Evolutionary conservation across 2,113 vertebrate species (phyloP), one percentile per base, ranked within the genome.

Genomic region (Morone chrysops): DNA sequence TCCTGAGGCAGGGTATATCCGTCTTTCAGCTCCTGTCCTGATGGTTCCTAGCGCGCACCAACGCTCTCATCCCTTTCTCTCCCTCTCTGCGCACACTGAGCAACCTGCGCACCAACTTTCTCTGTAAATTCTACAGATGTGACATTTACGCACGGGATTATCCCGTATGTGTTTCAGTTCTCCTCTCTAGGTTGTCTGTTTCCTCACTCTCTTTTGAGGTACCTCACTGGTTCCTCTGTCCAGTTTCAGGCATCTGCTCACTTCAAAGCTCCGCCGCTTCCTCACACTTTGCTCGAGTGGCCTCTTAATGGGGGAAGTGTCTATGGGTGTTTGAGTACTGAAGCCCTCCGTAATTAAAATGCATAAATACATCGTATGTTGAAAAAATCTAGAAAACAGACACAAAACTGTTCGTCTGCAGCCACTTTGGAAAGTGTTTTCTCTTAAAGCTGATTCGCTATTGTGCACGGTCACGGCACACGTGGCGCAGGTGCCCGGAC

Each of bases 1-100:
- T 95, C 94, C 93, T 90, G 82, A 68, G 87, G 88, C 90, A 91
- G 90, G 89, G 94, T 89, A 92, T 90, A 91, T 94, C 93, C 82
- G 91, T 90, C 89, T 88, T 56, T 85, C 83, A 82, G 80, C 84
- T 80, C 80, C 50, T 69, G 81, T 86, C 82, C 71, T 68, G 84
- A 81, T 77, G 70, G 80, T 91, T 90, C 84, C 89, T 62, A 87
- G 82, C n/a, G 69, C 72, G 67, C 77, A 81, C 78, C 67, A 47
- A 62, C 31, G 57, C 38, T 53, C 79, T 41, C 63, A 75, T 78
- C 78, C n/a, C 40, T 13, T 45, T 68, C 54, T 38, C 57, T 71
- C 59, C 50, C 36, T 36, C 6, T 38, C 22, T 40, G 14, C 22
- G 5, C 50, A 71, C 51, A 36, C 16, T 41, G 66, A 57, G 10